Conservation (phyloP, 2,888 invertebrate genomes). For the Portevinia maculata region DNA sequence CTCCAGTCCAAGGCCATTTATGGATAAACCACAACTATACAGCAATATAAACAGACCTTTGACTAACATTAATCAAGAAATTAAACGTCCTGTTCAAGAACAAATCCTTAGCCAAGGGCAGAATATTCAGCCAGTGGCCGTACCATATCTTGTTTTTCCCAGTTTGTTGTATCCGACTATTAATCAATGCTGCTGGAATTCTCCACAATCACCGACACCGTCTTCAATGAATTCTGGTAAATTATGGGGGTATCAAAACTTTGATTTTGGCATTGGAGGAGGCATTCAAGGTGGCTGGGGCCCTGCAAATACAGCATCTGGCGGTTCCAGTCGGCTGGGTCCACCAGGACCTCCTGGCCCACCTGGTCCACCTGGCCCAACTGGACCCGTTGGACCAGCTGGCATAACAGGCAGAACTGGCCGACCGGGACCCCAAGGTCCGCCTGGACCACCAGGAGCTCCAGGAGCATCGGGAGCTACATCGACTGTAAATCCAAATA, state of each 20-base stretch:
- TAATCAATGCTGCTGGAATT: conserved; percentile 32
- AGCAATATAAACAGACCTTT: conserved; percentile 21
- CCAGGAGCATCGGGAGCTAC: conserved; percentile 43
- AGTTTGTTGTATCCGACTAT: conserved; percentile 22
- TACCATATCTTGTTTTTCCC: conserved; percentile 38
- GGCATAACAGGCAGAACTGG: conserved; percentile 39
- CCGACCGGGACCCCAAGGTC: conserved; percentile 64
- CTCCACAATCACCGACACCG: background rate
- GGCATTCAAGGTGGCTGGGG: background rate
- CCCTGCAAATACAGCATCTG: conserved; percentile 30
- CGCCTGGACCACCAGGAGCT: conserved; percentile 75
- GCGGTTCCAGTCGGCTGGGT: conserved; percentile 35
- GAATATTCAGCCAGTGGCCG: background rate
- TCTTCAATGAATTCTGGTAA: conserved; percentile 25
- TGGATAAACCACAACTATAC: conserved; percentile 44
- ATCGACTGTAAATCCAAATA: conserved; percentile 55
- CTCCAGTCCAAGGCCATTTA: conserved; percentile 63
- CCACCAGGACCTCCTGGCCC: conserved; percentile 65
- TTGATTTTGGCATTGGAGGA: background rate
- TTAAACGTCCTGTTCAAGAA: background rate
- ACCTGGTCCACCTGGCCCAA: conserved; percentile 76
- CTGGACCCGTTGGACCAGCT: conserved; percentile 43
- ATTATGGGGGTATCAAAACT: conserved; percentile 42
- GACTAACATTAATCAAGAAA: background rate
- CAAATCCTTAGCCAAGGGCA: conserved; percentile 11